Base-by-base conservation (phyloP, 1,140 invertebrate genomes). In the Macrocentrus cingulum region DNA sequence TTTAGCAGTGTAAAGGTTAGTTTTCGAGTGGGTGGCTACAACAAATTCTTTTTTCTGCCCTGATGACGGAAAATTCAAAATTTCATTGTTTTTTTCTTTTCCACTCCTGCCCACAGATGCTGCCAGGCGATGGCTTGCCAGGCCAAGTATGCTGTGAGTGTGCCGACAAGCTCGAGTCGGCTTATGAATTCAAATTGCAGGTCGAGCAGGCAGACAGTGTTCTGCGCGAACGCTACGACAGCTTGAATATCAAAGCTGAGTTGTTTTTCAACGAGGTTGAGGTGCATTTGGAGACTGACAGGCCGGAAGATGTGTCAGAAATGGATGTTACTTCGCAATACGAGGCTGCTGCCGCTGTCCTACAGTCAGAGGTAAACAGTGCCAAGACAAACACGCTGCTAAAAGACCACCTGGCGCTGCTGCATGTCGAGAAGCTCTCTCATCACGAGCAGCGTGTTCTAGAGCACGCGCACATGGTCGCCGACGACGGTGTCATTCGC, bases 131-230 rank as follows among this genome's bases (percentile, higher is more conserved):
- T 75, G 86, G 85, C n/a, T 74, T 87, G 63, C 84, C 85, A 32
- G 76, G 83, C 58, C 77, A 83, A 46, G 83, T 87, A 6, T 88
- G 86, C 53, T 80, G 76, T 37, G 66, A 79, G 19, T 88, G 85
- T 62, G 82, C 83, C 1, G 80, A 84, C 46, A 84, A 85, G 63
- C 71, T 85, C n/a, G 82, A 84, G 60, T 79, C 80, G 18, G 80
- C 84, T 22, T 87, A 85, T 65, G 79, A 84, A 54, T 87, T 87
- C 63, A 87, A 87, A 65, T 64, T 82, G 44, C 82, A 84, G 70
- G 85, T 85, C 61, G 85, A 87, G 70, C 80, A 84, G 64, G 84
- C 84, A 11, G 83, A 87, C 66, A 77, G 61, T 41, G 65, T 83
- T 11, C 64, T 88, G 3, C 70, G 81, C 61, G 80, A 84, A 61